Base-by-base conservation (phyloP, 2,888 invertebrate species). In the Tipula confusa region DNA sequence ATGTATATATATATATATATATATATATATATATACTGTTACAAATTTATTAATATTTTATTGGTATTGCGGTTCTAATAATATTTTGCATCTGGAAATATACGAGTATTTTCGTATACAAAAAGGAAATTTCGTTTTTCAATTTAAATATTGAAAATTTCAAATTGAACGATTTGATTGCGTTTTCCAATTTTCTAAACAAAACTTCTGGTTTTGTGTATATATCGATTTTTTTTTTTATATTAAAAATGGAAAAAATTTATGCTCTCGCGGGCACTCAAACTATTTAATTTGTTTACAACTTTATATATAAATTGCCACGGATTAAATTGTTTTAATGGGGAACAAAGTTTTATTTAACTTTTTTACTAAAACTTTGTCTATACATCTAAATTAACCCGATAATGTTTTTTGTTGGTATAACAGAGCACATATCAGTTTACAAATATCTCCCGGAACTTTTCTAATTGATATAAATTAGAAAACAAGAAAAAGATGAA, bases 391-490 rank as follows among this genome's bases (percentile, higher is more conserved):
- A 31, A 31, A 31, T 31, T 31, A 31, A 31, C 31, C 4, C 31
- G 7, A 31, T 31, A 31, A 31, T 7, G 7, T 31, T 31, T 31
- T 5, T 7, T 31, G 7, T 3, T 31, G n/a, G 31, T 31, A 31
- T 7, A 31, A 31, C 7, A 31, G n/a, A n/a, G n/a, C 7, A 31
- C 31, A 36, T 9, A 36, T 36, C 36, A 36, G 0, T 36, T 36
- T 36, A 36, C 36, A 36, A 36, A 36, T 43, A 15, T 18, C n/a
- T 24, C 11, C 64, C 64, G 64, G 24, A 64, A 64, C 24, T 64
- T 64, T 64, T 64, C 64, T 64, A 64, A 64, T 64, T 64, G 64
- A 64, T 64, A 64, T 64, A 64, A 64, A 64, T 64, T 64, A 24
- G 64, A 64, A 64, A 64, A 64, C 64, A 64, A 64, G 9, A 24